A percentile compares a stretch with the other conserved stretches of the same genome.
Conservation (phyloP, 2,797 vertebrate species). For the Erithacus rubecula region DNA sequence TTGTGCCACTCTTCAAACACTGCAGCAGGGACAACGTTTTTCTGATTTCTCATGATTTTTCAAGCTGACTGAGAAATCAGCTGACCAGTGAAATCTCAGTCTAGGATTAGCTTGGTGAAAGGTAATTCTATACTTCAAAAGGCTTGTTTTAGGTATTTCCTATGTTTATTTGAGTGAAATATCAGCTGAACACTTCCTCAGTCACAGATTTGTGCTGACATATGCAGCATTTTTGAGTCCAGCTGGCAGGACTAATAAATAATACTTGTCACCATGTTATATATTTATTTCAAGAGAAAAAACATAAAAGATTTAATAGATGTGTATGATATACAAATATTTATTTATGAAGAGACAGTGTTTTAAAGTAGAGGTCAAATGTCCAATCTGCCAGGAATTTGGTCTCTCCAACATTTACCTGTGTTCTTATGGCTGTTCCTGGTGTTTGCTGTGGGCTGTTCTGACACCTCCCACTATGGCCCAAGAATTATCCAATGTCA, state of each 20-base stretch:
- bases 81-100: neutral
- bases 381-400: neutral
- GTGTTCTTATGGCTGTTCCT: neutral
- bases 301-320: neutral
- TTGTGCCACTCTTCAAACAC: neutral
- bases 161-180: neutral
- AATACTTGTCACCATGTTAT: neutral
- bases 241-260: neutral
- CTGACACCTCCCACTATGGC: neutral
- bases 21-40: neutral
- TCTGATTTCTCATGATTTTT: neutral
- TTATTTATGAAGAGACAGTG: neutral
- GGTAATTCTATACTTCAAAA: neutral
- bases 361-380: neutral
- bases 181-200: neutral
- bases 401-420: neutral
- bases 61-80: neutral
- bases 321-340: neutral
- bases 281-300: neutral
- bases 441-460: neutral
- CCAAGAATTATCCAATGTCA: neutral
- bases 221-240: neutral
- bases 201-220: neutral
- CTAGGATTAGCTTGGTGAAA: neutral
- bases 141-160: neutral